A percentile compares a stretch with the other conserved stretches of the same genome.
Conservation (phyloP, 35 echinoderm and acorn worm species). For the Lytechinus pictus region DNA sequence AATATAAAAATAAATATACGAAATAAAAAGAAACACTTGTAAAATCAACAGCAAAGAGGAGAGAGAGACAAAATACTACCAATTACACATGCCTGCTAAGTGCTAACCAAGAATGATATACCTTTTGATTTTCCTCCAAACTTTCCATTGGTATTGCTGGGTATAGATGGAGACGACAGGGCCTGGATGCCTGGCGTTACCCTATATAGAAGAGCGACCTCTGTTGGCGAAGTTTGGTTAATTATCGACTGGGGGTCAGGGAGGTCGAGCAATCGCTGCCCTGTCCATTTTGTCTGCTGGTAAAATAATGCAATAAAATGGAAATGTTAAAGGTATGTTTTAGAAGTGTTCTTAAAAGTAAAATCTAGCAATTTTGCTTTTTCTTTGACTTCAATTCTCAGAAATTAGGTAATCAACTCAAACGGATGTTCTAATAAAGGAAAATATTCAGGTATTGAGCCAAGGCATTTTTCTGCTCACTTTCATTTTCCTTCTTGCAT, state of each 20-base stretch:
- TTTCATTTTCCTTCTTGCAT: too few relatives aligned
- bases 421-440: too few relatives aligned
- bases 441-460: too few relatives aligned
- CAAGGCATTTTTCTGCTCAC: too few relatives aligned
- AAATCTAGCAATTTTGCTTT: too few relatives aligned
- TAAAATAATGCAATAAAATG: not conserved
- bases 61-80: not conserved
- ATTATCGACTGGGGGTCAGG: slow-evolving; percentile 73
- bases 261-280: slow-evolving; percentile 58
- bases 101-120: not conserved
- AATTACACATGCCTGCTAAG: not conserved
- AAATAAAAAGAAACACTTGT: not conserved
- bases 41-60: not conserved
- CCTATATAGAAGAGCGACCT: slow-evolving; percentile 74
- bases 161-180: slow-evolving; percentile 86
- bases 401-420: too few relatives aligned
- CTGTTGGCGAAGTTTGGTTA: slow-evolving; percentile 79
- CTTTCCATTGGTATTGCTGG: slow-evolving; percentile 96
- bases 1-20: not conserved
- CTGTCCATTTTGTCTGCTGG: slow-evolving; percentile 75
- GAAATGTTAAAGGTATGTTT: slow-evolving; percentile 13
- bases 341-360: not conserved
- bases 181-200: slow-evolving; percentile 52
- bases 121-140: slow-evolving; percentile 79
- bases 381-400: too few relatives aligned